Base-by-base conservation (phyloP, 2,113 vertebrate species). In the Pollimyrus isidori region DNA sequence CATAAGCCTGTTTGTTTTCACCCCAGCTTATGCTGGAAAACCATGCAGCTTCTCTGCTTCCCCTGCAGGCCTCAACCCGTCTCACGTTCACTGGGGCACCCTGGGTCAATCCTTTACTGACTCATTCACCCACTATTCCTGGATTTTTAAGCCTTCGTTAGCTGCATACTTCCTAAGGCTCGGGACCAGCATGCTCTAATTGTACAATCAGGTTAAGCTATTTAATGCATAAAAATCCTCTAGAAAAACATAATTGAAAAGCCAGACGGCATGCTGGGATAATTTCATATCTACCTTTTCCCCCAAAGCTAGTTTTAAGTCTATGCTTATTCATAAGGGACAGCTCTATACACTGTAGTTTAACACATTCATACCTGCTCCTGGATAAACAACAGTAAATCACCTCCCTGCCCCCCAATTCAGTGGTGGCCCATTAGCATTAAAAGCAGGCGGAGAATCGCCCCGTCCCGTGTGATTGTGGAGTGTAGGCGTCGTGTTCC, bases 341-440 rank as follows among this genome's bases (percentile, higher is more conserved):
- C 69, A 46, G 35, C 26, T 87, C 58, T 73, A 53, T 82, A 89
- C 46, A 87, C 89, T 87, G 35, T 19, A 17, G 35, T 42, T 50
- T 46, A 89, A 86, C 83, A 86, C 82, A 49, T 89, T 80, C 91
- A 90, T 88, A 52, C 80, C 39, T 69, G 89, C 92, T 92, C 92
- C 93, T 91, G 93, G 93, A 94, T 94, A 93, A 94, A 92, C 94
- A 94, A 95, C 91, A 94, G 92, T 90, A 92, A 95, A 95, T 95
- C 89, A 65, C 76, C 92, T 94, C 92, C 91, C 92, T 91, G 92
- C 92, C 90, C 94, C 93, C 93, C 94, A 91, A 91, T 92, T 95
- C 90, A 92, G 91, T 90, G 92, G 91, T 90, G 89, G 92, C 0
- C 90, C 91, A 95, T 95, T 95, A 93, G 91, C 93, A 94, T 95